These are phyloP conservation scores for Athripsodes cinereus DNA, from an alignment of 2,888 invertebrate species.

Conservation along the genomic window DNA sequence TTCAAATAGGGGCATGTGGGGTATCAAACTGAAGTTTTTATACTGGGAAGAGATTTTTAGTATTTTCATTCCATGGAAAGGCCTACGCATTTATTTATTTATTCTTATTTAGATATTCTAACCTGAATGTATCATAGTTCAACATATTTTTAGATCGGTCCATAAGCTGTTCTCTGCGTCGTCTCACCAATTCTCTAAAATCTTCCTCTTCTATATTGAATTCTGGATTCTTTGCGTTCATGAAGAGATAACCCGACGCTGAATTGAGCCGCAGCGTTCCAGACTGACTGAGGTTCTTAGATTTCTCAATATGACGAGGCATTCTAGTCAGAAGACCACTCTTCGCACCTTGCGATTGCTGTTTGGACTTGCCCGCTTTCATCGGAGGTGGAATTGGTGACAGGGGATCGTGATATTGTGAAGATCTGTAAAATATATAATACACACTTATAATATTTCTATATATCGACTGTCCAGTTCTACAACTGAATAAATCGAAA, in stretches of 20 bases:
- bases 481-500: no score
- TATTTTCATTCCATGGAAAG: no score
- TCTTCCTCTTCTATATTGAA: slow-evolving; percentile 47
- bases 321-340: slow-evolving; percentile 28
- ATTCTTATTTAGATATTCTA: no score
- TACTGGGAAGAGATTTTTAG: no score
- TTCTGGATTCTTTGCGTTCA: slow-evolving; percentile 47
- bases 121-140: slow-evolving; percentile 34
- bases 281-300: slow-evolving; percentile 39
- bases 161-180: slow-evolving; percentile 44
- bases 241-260: slow-evolving; percentile 46
- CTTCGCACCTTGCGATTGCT: slow-evolving; percentile 32
- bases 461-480: no score
- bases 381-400: slow-evolving; percentile 44
- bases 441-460: no score
- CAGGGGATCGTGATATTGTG: slow-evolving; percentile 43
- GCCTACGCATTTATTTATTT: no score
- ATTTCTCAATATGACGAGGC: slow-evolving; percentile 45
- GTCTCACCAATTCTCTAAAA: slow-evolving; percentile 44
- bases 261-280: slow-evolving; percentile 46
- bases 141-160: slow-evolving; percentile 32
- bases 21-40: no score
- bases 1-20: no score
- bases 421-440: background rate
- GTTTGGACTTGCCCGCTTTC: slow-evolving; percentile 37